Percentiles rank a stretch among this genome's conserved stretches.
These are phyloP conservation scores for Kuschelorhynchus macadamiae DNA, from an alignment of 2,888 invertebrate genomes.

Conservation along the genomic window DNA sequence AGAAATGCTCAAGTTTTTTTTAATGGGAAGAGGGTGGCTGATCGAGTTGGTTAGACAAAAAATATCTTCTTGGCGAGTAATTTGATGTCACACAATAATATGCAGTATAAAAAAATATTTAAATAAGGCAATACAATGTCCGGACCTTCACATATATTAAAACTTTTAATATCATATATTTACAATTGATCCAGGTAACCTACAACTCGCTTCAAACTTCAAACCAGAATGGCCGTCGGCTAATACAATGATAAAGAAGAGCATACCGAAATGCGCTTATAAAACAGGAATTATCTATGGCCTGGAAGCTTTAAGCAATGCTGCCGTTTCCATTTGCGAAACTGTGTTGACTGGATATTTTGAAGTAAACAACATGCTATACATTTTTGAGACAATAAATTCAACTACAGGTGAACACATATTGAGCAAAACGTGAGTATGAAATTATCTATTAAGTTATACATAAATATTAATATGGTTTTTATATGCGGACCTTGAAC, in stretches of 20 bases:
- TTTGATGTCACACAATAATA: no score
- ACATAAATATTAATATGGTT: no score
- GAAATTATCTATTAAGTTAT: no score
- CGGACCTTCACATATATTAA: no score
- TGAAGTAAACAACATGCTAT: slow-evolving; percentile 55
- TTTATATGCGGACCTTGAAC: no score
- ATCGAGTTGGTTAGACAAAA: no score
- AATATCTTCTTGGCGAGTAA: no score
- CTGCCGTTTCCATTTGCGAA: slow-evolving; percentile 60
- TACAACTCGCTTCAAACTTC: slow-evolving; percentile 58
- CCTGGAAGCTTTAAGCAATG: slow-evolving; percentile 57
- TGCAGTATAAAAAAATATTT: no score
- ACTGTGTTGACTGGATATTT: slow-evolving; percentile 60
- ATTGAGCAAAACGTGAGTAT: slow-evolving; percentile 55
- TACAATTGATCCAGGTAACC: slow-evolving; percentile 54
- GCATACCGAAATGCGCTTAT: slow-evolving; percentile 58
- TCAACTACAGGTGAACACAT: slow-evolving; percentile 53
- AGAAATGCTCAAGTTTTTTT: no score
- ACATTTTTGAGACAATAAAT: slow-evolving; percentile 61
- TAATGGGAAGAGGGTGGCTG: no score
- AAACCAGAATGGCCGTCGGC: slow-evolving; percentile 58
- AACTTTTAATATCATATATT: no score
- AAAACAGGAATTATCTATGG: slow-evolving; percentile 60
- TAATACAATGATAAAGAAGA: slow-evolving; percentile 24
- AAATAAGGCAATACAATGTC: no score